Base-by-base conservation (phyloP, 2,113 vertebrate genomes). In the Neodon shergylaensis region DNA sequence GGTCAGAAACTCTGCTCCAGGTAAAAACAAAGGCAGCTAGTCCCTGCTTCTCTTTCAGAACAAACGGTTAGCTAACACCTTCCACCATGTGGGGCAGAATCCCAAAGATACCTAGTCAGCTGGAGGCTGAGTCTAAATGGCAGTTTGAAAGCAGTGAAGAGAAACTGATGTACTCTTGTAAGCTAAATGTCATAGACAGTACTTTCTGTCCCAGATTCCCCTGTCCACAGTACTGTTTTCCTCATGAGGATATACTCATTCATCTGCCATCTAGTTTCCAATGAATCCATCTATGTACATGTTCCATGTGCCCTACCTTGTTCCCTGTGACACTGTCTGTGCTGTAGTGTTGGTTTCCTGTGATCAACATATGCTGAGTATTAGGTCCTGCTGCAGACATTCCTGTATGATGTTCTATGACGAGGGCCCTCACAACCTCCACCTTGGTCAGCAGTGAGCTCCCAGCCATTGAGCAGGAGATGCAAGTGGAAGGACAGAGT, bases 1-100 rank as follows among this genome's bases (percentile, higher is more conserved):
- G 99, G 36, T 99, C 99, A 0, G 99, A 99, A 95, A 99, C 99
- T 0, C 97, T 99, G 66, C 96, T 99, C 3, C 99, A 99, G 97
- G 99, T 99, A 73, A 72, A 17, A 5, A 4, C 5, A 12, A 3
- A 21, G 47, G 11, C 13, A 4, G 24, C 39, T 36, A 31, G 5
- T 31, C 26, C 65, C 11, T 28, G 28, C 26, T 82, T 93, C 54
- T 14, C 5, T 65, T 91, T 73, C 4, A 77, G 19, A 31, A 47
- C 66, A 39, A 33, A 39, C 77, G 58, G 3, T 22, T 21, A 68
- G 61, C 11, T 17, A 73, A 73, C n/a, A 12, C 44, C 28, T 61
- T 74, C 49, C 0, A 6, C 26, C 42, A 19, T 16, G 4, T 11
- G 24, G 21, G 76, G 26, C 33, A 44, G 85, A 72, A 44, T 63